Percentiles rank a stretch among this genome's conserved stretches.
phyloP scores from a whole-genome alignment of 2,797 vertebrate genomes.

The Tragopan temminckii region DNA sequence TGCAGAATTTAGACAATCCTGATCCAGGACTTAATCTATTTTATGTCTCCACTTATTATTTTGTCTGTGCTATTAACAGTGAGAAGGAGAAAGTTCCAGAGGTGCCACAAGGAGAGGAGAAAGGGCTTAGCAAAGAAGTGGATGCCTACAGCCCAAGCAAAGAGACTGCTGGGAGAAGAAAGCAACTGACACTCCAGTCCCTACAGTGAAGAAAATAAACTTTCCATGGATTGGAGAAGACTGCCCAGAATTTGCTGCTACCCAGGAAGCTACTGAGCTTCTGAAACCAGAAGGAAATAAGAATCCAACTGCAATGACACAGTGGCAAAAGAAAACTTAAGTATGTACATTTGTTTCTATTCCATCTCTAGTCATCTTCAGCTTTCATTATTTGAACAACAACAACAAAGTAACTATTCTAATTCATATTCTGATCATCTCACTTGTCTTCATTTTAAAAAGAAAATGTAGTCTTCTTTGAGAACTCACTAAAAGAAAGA shows the following conservation, averaged over 20 bases:
- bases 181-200: background rate
- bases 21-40: background rate
- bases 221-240: background rate
- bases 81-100: background rate
- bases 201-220: background rate
- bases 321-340: background rate
- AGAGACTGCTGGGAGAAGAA: background rate
- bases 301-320: background rate
- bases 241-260: background rate
- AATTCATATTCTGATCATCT: background rate
- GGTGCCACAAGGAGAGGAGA: background rate
- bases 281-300: background rate
- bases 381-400: background rate
- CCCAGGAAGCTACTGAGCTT: background rate
- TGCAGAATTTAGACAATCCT: background rate
- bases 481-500: background rate
- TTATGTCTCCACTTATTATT: background rate
- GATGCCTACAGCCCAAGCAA: background rate
- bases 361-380: background rate
- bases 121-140: background rate
- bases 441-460: background rate
- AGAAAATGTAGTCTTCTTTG: background rate
- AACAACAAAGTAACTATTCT: background rate
- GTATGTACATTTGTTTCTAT: background rate
- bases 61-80: background rate